These are phyloP conservation scores for Zoanthus gigantus DNA, from an alignment of 92 coral and sea anemone species.

Conservation along the genomic window DNA sequence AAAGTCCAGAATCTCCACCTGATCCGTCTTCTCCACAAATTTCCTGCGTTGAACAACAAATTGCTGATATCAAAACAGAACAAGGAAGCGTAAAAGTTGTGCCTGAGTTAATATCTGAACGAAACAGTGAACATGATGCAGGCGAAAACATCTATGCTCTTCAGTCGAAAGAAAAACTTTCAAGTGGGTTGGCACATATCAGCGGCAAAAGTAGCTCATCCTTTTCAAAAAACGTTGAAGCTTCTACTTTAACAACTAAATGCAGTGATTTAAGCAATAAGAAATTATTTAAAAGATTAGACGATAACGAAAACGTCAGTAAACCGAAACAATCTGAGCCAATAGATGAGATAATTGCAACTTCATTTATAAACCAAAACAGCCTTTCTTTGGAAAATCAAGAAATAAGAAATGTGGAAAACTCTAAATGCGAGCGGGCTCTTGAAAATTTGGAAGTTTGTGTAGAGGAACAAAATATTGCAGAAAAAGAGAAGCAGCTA, in stretches of 20 bases:
- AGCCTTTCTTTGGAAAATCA: background rate
- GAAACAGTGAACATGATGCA: background rate
- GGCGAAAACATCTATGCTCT: background rate
- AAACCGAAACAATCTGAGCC: background rate
- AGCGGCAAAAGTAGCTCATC: background rate
- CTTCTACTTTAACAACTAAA: background rate
- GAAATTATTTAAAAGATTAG: background rate
- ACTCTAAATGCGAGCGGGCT: background rate
- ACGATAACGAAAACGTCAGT: background rate
- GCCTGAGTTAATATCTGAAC: background rate
- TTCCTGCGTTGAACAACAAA: background rate
- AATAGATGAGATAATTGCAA: background rate
- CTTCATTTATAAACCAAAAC: background rate
- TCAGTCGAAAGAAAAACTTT: background rate
- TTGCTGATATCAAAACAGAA: background rate
- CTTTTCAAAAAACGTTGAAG: background rate
- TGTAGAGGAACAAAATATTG: background rate
- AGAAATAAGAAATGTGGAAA: background rate
- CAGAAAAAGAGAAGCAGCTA: background rate
- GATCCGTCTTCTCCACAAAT: slow-evolving; percentile 67
- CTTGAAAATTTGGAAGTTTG: background rate
- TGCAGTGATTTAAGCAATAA: background rate
- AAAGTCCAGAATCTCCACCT: slow-evolving; percentile 71
- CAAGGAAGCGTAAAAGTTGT: background rate
- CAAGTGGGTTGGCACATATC: background rate